Base-by-base conservation (phyloP, 2,113 vertebrate species). In the Drymodes brunneopygia region DNA sequence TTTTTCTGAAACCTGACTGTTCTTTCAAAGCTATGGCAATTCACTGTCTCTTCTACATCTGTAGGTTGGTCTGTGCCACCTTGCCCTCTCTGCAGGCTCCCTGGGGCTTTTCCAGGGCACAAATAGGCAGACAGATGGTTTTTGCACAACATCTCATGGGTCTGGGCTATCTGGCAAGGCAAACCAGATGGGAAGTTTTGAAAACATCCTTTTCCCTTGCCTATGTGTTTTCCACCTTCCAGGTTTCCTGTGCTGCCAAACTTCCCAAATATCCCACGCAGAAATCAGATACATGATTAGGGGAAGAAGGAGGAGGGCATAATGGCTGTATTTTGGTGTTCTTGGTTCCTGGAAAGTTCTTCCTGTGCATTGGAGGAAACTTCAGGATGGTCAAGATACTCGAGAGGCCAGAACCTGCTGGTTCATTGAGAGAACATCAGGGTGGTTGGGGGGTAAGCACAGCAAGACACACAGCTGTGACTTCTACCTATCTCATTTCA, bases 211-310 rank as follows among this genome's bases (percentile, higher is more conserved):
- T 38, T 48, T 51, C 7, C 21, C 15, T 38, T 72, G 20, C 24
- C 9, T 6, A 4, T 2, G 1, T 45, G 28, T 66, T 92, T 86
- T 75, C 19, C 8, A 31, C 23, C 40, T 77, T 48, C 28, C 10
- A 21, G 13, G 11, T 51, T 86, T 80, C 15, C 44, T 38, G 20
- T 40, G 57, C 40, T 92, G 53, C 53, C 21, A 47, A 10, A 28
- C 22, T 86, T 93, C 45, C 14, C n/a, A 64, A 29, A 54, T 38
- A 12, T 22, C 18, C 15, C 8, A 50, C 4, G 5, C 1, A n/a
- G 25, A 45, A 77, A 66, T 5, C 0, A 0, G 35, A 29, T 11
- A 29, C 1, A 1, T 7, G 22, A 14, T 15, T 6, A 29, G 12
- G 31, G 29, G 50, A 90, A 70, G 47, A 57, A 10, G 6, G 6